Evolutionary conservation across 2,888 invertebrate species (phyloP).

Genomic region (Cacoxenus indagator): DNA sequence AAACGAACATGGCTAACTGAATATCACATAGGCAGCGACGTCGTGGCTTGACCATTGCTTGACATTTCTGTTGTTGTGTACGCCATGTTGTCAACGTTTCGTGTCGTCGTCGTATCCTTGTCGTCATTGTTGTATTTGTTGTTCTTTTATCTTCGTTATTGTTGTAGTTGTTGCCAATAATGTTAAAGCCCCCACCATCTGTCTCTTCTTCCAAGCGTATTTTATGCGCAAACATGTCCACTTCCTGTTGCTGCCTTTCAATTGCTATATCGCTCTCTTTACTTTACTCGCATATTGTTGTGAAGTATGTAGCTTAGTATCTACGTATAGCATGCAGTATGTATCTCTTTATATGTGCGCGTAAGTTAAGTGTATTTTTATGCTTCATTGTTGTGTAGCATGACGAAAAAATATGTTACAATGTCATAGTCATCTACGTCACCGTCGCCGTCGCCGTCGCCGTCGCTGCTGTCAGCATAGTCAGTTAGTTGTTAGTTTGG

Average conservation of each 20-base stretch:
- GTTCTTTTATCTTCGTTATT: not conserved
- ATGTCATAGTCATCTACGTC: not conserved
- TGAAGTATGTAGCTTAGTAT: not conserved
- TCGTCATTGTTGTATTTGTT: not conserved
- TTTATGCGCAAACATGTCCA: slow-evolving; percentile 26
- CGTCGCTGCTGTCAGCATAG: not conserved
- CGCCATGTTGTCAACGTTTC: slow-evolving; percentile 61
- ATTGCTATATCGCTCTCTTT: not conserved
- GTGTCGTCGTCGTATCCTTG: slow-evolving; percentile 26
- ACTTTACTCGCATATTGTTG: not conserved
- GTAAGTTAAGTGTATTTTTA: slow-evolving; percentile 11
- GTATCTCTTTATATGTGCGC: not conserved
- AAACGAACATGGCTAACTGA: not conserved
- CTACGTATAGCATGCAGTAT: not conserved
- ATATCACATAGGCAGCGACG: slow-evolving; percentile 21
- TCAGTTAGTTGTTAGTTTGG: not conserved
- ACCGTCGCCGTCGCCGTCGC: not conserved
- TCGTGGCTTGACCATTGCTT: slow-evolving; percentile 56
- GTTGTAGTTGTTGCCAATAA: not conserved
- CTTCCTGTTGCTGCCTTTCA: slow-evolving; percentile 37
- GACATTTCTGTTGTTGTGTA: slow-evolving; percentile 57
- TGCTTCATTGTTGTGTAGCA: not conserved
- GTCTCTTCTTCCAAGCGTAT: not conserved
- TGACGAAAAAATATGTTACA: not conserved
- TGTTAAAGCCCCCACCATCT: not conserved